Evolutionary conservation across 2,797 vertebrate genomes (phyloP).

Genomic region (Dryobates pubescens): DNA sequence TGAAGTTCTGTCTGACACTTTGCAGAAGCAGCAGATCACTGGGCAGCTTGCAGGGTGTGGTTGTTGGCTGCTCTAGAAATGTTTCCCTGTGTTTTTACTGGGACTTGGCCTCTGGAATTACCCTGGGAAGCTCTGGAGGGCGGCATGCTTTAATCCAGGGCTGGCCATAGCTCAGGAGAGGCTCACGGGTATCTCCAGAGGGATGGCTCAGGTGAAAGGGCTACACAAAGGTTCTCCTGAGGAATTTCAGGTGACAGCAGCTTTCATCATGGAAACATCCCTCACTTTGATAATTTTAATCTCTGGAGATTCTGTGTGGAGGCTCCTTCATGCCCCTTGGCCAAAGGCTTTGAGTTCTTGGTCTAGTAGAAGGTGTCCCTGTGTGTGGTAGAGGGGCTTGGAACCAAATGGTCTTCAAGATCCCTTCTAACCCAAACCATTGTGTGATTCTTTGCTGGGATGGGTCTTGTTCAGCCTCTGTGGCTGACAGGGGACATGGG

Average conservation of each 20-base stretch:
- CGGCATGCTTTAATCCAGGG: not conserved
- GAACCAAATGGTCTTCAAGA: not conserved
- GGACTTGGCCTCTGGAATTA: not conserved
- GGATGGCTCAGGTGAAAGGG: not conserved
- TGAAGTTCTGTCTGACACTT: rapidly evolving
- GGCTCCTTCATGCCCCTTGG: rapidly evolving
- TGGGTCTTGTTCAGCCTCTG: not conserved
- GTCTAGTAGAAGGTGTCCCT: not conserved
- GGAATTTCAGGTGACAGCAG: not conserved
- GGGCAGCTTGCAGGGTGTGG: rapidly evolving
- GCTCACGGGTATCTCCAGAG: rapidly evolving
- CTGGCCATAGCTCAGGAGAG: not conserved
- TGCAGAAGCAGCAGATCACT: rapidly evolving
- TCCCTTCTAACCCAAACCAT: not conserved
- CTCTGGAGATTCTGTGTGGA: not conserved
- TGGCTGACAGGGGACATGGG: rapidly evolving
- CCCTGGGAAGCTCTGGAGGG: not conserved
- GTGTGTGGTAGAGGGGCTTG: too few species aligned
- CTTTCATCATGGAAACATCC: not conserved
- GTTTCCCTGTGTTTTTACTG: rapidly evolving
- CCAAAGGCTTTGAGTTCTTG: not conserved
- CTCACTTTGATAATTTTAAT: rapidly evolving
- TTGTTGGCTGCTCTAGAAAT: rapidly evolving
- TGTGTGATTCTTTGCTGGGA: not conserved
- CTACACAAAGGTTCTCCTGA: not conserved